These are phyloP conservation scores for Megaustenia siamemsis DNA, from an alignment of 2,888 invertebrate genomes.

Conservation along the genomic window DNA sequence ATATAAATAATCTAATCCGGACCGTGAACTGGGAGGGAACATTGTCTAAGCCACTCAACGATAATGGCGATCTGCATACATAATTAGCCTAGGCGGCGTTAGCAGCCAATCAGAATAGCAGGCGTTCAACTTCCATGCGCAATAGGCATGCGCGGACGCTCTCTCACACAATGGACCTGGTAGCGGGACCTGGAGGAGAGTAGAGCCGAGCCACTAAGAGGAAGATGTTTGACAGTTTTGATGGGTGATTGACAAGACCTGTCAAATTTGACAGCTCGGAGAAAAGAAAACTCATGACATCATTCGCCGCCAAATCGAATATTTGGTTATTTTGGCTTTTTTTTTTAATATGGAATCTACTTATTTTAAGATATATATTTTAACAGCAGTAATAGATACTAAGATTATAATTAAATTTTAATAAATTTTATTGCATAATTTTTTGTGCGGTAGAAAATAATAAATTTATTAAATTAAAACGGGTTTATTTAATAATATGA, in stretches of 20 bases:
- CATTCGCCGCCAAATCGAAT: neutral
- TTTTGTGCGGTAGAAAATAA: too few relatives aligned
- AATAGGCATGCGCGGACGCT: slow-evolving; percentile 44
- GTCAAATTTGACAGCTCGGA: slow-evolving; percentile 58
- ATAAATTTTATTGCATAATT: too few relatives aligned
- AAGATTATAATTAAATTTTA: too few relatives aligned
- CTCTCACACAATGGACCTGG: slow-evolving; percentile 55
- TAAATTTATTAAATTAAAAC: too few relatives aligned
- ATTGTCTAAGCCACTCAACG: slow-evolving; percentile 58
- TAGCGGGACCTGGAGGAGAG: neutral
- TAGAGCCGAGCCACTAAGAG: slow-evolving; percentile 12
- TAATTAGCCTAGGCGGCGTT: slow-evolving; percentile 54
- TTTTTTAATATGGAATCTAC: neutral
- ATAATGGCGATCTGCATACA: slow-evolving; percentile 63
- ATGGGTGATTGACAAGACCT: slow-evolving; percentile 60
- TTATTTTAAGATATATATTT: too few relatives aligned
- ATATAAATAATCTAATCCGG: slow-evolving; percentile 49
- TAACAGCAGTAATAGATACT: too few relatives aligned
- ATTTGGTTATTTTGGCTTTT: neutral
- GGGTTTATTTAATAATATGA: too few relatives aligned
- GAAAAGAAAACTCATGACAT: slow-evolving; percentile 6
- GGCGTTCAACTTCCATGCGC: slow-evolving; percentile 48
- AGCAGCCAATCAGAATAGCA: slow-evolving; percentile 57
- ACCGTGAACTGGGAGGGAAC: slow-evolving; percentile 57
- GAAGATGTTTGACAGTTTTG: slow-evolving; percentile 55